These are phyloP conservation scores for Polylopha cassiicola DNA, from an alignment of 2,888 invertebrate species.

Conservation along the genomic window DNA sequence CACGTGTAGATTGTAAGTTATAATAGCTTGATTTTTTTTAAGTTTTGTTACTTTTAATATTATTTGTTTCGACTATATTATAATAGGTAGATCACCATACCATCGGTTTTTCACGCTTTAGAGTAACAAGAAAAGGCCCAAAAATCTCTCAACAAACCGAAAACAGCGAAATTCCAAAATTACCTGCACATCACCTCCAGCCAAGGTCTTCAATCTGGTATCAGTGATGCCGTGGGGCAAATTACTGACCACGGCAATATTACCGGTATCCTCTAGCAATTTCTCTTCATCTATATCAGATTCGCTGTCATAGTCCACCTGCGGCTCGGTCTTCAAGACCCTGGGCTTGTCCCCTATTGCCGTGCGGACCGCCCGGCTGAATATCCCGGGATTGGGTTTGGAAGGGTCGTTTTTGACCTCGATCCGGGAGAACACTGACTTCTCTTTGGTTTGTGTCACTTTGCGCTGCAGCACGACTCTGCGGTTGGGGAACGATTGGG, in stretches of 20 bases:
- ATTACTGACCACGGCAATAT: constrained; percentile 46
- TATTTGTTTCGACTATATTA: too few relatives aligned
- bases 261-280: constrained; percentile 33
- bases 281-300: constrained; percentile 43
- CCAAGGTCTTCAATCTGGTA: constrained; percentile 58
- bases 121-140: too few relatives aligned
- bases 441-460: constrained; percentile 36
- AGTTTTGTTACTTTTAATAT: too few relatives aligned
- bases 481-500: constrained; percentile 44
- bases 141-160: constrained; percentile 3
- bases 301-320: constrained; percentile 46
- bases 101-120: too few relatives aligned
- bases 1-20: too few relatives aligned
- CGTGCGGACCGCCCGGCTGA: constrained; percentile 59
- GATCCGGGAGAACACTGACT: constrained; percentile 46
- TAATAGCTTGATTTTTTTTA: too few relatives aligned
- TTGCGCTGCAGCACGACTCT: constrained; percentile 61
- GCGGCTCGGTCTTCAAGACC: constrained; percentile 41
- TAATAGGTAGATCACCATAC: too few relatives aligned
- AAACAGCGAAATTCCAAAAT: constrained; percentile 26
- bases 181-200: constrained; percentile 69
- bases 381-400: constrained; percentile 55
- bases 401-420: constrained; percentile 45
- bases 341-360: constrained; percentile 42
- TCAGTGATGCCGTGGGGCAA: constrained; percentile 69